Conservation (phyloP, 92 coral and sea anemone genomes). For the Chrysogorgia sp. region DNA sequence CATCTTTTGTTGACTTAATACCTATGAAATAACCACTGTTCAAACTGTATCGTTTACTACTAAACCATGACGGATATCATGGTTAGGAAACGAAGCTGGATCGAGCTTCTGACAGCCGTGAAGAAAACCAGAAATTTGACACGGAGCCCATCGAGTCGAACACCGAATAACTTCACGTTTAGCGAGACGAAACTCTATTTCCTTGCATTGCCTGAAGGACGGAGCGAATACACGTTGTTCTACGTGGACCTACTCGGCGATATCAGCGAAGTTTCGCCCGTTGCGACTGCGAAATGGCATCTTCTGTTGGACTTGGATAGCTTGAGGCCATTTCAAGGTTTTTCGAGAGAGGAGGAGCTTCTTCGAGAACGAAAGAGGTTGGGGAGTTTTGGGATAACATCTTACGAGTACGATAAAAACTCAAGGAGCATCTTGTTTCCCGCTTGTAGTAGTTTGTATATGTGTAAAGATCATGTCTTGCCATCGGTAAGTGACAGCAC, state of each 20-base stretch:
- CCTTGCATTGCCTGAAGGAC: slow-evolving; percentile 84
- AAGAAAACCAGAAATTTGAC: slow-evolving; percentile 76
- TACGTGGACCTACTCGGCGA: slow-evolving; percentile 75
- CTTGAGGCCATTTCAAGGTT: slow-evolving; percentile 82
- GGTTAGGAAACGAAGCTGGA: slow-evolving; percentile 70
- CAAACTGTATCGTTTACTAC: neutral
- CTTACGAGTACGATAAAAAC: slow-evolving; percentile 84
- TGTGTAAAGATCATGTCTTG: slow-evolving; percentile 68
- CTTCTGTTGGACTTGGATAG: slow-evolving; percentile 73
- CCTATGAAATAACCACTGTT: slow-evolving; percentile 16
- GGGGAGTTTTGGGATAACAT: slow-evolving; percentile 95
- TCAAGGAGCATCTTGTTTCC: slow-evolving; percentile 85
- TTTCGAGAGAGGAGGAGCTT: slow-evolving; percentile 90
- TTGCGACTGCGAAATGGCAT: slow-evolving; percentile 69
- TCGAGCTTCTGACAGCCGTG: slow-evolving; percentile 85
- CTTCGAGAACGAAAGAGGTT: slow-evolving; percentile 88
- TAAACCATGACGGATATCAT: slow-evolving; percentile 6
- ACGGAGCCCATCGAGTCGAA: slow-evolving; percentile 75
- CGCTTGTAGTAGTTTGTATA: slow-evolving; percentile 83
- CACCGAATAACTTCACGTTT: slow-evolving; percentile 95
- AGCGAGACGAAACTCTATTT: slow-evolving; percentile 84
- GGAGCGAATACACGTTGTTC: slow-evolving; percentile 93
- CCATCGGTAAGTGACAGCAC: slow-evolving; percentile 29
- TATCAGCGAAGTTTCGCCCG: slow-evolving; percentile 11
- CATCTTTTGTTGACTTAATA: slow-evolving; percentile 18